These are phyloP conservation scores for Cetoscarus ocellatus DNA, from an alignment of 2,797 vertebrate species.

Conservation along the genomic window DNA sequence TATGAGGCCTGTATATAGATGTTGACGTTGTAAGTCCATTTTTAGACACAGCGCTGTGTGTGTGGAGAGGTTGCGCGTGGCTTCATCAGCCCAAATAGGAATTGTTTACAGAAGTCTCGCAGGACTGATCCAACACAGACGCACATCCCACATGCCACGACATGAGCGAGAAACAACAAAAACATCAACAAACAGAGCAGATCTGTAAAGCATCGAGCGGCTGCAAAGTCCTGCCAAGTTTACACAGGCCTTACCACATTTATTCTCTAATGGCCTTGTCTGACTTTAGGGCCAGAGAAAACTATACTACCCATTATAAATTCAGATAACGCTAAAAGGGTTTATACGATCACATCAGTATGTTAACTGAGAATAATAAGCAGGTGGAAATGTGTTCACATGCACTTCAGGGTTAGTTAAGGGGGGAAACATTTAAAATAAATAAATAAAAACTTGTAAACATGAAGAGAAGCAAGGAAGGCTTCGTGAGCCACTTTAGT, in stretches of 20 bases:
- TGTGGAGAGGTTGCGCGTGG: neutral
- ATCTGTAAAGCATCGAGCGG: neutral
- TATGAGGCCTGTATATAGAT: constrained; percentile 31
- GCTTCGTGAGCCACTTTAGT: too few species aligned
- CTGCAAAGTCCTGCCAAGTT: neutral
- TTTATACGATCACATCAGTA: too few species aligned
- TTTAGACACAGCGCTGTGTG: constrained; percentile 44
- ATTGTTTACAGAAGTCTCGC: constrained; percentile 54
- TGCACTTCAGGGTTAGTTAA: too few species aligned
- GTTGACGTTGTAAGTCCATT: constrained; percentile 28
- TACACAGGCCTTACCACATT: constrained; percentile 1
- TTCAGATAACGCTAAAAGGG: too few species aligned
- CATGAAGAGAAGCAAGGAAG: too few species aligned
- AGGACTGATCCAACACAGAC: constrained; percentile 30
- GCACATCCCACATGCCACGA: constrained; percentile 5
- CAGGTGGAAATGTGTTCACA: too few species aligned
- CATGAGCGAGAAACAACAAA: constrained; percentile 5
- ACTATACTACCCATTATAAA: neutral
- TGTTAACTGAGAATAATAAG: too few species aligned
- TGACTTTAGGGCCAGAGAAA: neutral
- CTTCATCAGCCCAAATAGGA: constrained; percentile 52
- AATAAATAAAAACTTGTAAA: too few species aligned
- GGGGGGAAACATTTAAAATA: too few species aligned
- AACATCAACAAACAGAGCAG: neutral
- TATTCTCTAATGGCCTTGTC: neutral